A percentile compares a stretch with the other conserved stretches of the same genome.
Evolutionary conservation across 2,113 vertebrate genomes (phyloP).

Genomic region (Misgurnus anguillicaudatus): DNA sequence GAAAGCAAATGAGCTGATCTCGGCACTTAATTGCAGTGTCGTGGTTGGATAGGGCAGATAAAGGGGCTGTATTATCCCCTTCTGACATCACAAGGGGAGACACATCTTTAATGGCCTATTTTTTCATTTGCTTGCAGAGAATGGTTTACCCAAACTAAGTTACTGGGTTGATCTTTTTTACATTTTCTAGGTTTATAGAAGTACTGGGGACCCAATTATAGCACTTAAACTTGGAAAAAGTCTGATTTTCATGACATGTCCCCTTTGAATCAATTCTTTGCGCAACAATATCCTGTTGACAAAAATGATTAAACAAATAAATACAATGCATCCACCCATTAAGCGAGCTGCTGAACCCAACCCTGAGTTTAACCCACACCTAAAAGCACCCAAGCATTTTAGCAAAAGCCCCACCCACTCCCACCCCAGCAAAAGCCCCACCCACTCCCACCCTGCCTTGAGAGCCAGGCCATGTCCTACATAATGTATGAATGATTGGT

Average conservation of each 20-base stretch:
- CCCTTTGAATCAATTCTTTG: neutral
- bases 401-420: conserved; percentile 44
- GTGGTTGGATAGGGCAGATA: no score
- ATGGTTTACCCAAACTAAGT: no score
- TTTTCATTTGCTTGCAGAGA: no score
- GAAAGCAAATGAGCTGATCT: no score
- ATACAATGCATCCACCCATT: conserved; percentile 50
- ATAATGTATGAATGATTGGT: conserved; percentile 1
- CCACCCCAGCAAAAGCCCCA: conserved; percentile 43
- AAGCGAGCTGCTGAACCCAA: conserved; percentile 49
- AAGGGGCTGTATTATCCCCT: no score
- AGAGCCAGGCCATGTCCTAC: conserved; percentile 55
- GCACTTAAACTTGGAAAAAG: no score
- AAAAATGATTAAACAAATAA: conserved; percentile 52
- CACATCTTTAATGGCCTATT: no score
- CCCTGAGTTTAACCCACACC: conserved; percentile 41
- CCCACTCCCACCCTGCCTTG: conserved; percentile 30
- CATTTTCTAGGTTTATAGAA: no score
- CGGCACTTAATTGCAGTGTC: no score
- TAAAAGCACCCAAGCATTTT: conserved; percentile 43
- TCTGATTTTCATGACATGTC: neutral
- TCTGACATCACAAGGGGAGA: no score
- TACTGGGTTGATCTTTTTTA: no score
- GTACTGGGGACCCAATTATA: no score
- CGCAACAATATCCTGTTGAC: conserved; percentile 57